These are phyloP conservation scores for Dromiciops gliroides DNA, from an alignment of 2,113 vertebrate species.

Conservation along the genomic window DNA sequence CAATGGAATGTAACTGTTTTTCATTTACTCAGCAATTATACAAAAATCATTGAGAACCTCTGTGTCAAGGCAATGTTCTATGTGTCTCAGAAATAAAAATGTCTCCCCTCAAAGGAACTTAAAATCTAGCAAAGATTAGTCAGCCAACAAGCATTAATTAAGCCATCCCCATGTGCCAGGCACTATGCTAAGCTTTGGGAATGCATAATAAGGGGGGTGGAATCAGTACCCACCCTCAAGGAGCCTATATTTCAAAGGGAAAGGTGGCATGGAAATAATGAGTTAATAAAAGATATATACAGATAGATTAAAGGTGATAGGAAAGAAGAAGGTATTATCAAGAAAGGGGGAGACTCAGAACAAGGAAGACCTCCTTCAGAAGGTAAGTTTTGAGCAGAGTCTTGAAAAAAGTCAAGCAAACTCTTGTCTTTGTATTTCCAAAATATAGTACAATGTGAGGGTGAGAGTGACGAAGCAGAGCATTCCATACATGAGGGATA, in stretches of 20 bases:
- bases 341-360: background rate
- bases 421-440: no score
- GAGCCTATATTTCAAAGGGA: background rate
- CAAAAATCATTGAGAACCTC: background rate
- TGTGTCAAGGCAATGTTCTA: background rate
- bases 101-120: background rate
- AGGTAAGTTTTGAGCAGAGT: background rate
- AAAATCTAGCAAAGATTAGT: background rate
- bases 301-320: background rate
- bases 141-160: background rate
- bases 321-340: background rate
- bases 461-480: background rate
- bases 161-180: background rate
- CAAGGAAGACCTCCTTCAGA: background rate
- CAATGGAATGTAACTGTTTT: background rate
- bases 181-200: background rate
- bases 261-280: background rate
- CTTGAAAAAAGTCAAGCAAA: background rate
- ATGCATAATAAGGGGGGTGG: no score
- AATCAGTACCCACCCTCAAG: background rate
- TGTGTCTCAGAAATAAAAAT: background rate
- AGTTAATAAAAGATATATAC: background rate
- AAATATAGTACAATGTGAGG: background rate
- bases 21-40: background rate
- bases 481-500: background rate